Base-by-base conservation (phyloP, 2,113 vertebrate species). In the Enhydra lutris region DNA sequence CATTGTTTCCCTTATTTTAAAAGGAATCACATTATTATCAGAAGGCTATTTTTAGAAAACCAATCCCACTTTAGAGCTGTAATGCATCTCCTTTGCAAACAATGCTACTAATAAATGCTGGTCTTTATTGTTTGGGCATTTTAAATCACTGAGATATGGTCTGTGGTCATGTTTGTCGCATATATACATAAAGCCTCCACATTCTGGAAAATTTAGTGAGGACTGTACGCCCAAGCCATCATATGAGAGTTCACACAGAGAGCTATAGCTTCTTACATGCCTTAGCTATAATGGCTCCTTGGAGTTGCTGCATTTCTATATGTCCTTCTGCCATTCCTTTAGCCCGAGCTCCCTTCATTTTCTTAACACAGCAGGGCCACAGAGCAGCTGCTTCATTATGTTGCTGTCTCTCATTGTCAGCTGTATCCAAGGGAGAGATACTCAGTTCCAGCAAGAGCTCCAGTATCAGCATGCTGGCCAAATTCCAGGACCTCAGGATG, bases 381-480 rank as follows among this genome's bases (percentile, higher is more conserved):
- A 82, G 26, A 96, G 15, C 50, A 95, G 36, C 87, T 61, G 59
- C n/a, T 95, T 96, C n/a, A 36, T 82, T 82, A 45, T 74, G 20
- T 42, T 78, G 20, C 57, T 92, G 1, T 65, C 24, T 36, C 18
- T 82, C 47, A 45, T 47, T 82, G 39, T 74, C 63, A 95, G 34
- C 20, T 90, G 26, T 52, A 82, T 87, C 59, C 45, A 90, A 20
- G 34, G 21, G 50, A 95, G 23, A 23, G 24, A 39, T 52, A 5
- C 42, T 94, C 61, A 94, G 14, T 91, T 97, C 55, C 59, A 96
- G 81, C 31, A 91, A 83, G 67, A 91, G n/a, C 13, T 78, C 21
- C 47, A 55, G 42, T 81, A 73, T 71, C 89, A 85, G 26, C 57
- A 79, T 65, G 9, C 23, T 83, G 67, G 45, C 50, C 81, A 89